Conservation (phyloP, 2,113 vertebrate genomes). For the Ailuropoda melanoleuca region DNA sequence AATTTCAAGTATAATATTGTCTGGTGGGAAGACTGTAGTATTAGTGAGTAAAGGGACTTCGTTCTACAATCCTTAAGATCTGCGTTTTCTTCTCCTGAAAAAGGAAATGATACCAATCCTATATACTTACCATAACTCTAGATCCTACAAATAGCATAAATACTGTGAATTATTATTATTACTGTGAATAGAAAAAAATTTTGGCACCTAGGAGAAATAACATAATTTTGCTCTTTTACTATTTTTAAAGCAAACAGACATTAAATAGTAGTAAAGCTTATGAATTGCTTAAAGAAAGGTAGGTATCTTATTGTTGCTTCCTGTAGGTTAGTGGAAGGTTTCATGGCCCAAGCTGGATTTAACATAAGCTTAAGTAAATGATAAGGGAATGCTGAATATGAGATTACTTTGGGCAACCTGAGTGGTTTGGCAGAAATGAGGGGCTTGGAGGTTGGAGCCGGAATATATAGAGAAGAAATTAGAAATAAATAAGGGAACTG, state of each 20-base stretch:
- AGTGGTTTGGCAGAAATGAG: conserved; percentile 2
- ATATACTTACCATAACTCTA: not conserved
- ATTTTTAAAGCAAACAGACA: conserved; percentile 36
- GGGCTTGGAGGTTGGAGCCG: not conserved
- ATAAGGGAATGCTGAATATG: not conserved
- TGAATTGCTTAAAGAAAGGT: conserved; percentile 26
- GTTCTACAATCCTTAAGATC: not conserved
- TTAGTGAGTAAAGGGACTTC: not conserved
- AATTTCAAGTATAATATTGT: not conserved
- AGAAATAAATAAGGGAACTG: conserved; percentile 34
- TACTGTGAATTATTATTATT: not conserved
- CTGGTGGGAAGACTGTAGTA: not conserved
- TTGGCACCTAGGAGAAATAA: not conserved
- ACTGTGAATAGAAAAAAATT: not conserved
- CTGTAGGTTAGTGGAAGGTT: not conserved
- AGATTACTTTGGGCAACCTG: not conserved
- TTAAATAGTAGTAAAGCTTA: conserved; percentile 14
- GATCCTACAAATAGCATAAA: not conserved
- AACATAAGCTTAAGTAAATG: not conserved
- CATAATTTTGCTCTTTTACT: conserved; percentile 5
- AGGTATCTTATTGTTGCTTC: not conserved
- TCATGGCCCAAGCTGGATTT: not conserved
- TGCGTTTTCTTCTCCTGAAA: conserved; percentile 40
- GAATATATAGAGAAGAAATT: not conserved
- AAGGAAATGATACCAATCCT: not conserved